Evolutionary conservation across 2,888 invertebrate genomes (phyloP).

Genomic region (Amphipoea lucens): DNA sequence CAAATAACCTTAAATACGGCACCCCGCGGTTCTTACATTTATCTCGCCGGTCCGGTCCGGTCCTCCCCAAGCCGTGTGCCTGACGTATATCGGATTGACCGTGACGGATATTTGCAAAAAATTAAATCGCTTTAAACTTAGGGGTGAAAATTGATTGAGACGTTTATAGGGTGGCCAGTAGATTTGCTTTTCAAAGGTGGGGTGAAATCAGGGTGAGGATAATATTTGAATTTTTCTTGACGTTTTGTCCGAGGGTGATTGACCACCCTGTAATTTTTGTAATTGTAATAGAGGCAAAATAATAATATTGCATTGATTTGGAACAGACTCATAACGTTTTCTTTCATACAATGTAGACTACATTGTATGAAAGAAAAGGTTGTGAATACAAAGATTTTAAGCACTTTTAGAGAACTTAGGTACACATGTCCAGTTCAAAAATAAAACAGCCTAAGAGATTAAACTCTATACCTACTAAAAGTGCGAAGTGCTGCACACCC

Average conservation of each 20-base stretch:
- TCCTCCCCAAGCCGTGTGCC: slow-evolving; percentile 46
- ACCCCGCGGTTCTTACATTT: slow-evolving; percentile 41
- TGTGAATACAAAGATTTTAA: too few species aligned
- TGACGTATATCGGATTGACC: slow-evolving; percentile 63
- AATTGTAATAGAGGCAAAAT: neutral
- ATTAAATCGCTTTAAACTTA: slow-evolving; percentile 60
- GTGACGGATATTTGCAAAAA: slow-evolving; percentile 58
- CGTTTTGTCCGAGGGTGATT: neutral
- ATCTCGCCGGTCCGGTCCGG: slow-evolving; percentile 11
- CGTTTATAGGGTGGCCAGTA: slow-evolving; percentile 57
- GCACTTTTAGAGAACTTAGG: too few species aligned
- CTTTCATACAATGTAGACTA: too few species aligned
- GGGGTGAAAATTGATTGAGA: slow-evolving; percentile 64
- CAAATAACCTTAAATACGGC: slow-evolving; percentile 45
- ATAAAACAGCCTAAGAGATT: neutral
- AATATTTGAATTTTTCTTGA: slow-evolving; percentile 40
- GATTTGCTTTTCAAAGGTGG: slow-evolving; percentile 16
- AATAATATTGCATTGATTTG: too few species aligned
- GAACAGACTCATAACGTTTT: too few species aligned
- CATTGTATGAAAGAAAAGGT: too few species aligned
- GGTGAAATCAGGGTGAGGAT: slow-evolving; percentile 7
- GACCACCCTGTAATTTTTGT: neutral
- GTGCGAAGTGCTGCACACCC: too few species aligned
- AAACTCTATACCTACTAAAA: neutral
- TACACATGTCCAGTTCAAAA: too few species aligned